phyloP scores from a whole-genome alignment of 1,140 invertebrate genomes.

The Manduca sexta region DNA sequence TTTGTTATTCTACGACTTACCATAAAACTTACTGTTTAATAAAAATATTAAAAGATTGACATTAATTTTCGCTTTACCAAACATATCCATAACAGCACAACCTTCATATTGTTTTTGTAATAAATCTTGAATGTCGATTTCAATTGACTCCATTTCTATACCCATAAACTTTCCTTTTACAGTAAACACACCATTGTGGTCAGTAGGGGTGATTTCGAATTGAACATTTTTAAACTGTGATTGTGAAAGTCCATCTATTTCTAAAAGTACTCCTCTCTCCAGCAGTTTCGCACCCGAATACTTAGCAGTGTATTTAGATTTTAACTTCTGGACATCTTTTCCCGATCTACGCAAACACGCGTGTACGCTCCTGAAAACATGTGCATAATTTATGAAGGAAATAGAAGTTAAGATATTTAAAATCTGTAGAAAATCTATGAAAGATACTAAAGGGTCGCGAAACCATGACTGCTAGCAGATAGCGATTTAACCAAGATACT shows the following conservation, averaged over 20 bases:
- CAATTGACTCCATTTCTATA: conserved; percentile 83
- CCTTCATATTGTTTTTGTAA: conserved; percentile 88
- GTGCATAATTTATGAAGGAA: no score
- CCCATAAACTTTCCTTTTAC: conserved; percentile 88
- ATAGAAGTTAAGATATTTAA: no score
- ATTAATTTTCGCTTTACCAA: conserved; percentile 85
- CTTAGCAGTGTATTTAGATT: conserved; percentile 78
- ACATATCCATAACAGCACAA: conserved; percentile 85
- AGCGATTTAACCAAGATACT: no score
- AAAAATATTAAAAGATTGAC: conserved; percentile 85
- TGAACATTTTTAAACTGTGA: conserved; percentile 84
- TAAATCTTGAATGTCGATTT: conserved; percentile 84
- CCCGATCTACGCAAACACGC: conserved; percentile 69
- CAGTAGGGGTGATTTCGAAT: conserved; percentile 84
- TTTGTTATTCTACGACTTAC: conserved; percentile 57
- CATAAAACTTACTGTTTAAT: conserved; percentile 87
- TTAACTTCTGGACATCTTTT: conserved; percentile 74
- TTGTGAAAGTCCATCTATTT: conserved; percentile 80
- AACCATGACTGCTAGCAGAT: no score
- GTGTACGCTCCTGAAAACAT: conserved; percentile 71
- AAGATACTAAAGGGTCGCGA: no score
- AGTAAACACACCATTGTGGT: conserved; percentile 80
- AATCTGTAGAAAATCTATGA: no score
- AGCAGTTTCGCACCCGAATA: conserved; percentile 83
- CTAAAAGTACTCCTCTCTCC: conserved; percentile 83